Percentiles rank a stretch among this genome's conserved stretches.
These are phyloP conservation scores for Naja naja DNA, from an alignment of 2,113 vertebrate species.

Conservation along the genomic window DNA sequence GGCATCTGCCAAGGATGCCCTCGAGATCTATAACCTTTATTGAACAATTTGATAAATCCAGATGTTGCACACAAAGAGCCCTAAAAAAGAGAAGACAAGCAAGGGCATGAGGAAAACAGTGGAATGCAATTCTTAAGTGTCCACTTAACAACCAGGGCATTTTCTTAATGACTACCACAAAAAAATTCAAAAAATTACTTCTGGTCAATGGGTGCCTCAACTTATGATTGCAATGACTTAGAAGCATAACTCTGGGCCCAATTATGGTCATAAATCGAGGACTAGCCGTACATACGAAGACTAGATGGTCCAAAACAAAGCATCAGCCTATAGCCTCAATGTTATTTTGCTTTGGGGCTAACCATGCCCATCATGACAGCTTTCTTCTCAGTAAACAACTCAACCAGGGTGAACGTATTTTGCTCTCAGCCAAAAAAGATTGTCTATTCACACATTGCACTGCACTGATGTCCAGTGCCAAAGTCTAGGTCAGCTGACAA, in stretches of 20 bases:
- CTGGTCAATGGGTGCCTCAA: background rate
- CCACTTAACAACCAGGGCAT: background rate
- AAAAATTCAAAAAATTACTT: background rate
- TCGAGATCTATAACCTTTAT: constrained; percentile 71
- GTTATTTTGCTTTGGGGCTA: background rate
- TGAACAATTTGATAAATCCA: constrained; percentile 87
- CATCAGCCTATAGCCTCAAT: background rate
- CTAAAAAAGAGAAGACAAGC: constrained; percentile 54
- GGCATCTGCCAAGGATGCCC: constrained; percentile 76
- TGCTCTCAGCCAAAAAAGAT: background rate
- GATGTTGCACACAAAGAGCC: constrained; percentile 74
- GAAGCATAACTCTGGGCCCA: background rate
- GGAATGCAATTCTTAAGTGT: background rate
- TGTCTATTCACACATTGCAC: background rate
- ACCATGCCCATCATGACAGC: background rate
- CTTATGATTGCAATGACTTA: background rate
- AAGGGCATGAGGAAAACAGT: background rate
- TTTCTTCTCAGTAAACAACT: background rate
- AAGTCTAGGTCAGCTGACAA: background rate
- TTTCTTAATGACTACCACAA: background rate
- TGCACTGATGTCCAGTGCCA: background rate
- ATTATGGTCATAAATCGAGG: background rate
- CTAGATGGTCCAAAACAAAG: background rate
- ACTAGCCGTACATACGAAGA: background rate
- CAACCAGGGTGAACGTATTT: background rate